phyloP scores from a whole-genome alignment of 2,113 vertebrate genomes.

The Sialia sialis region DNA sequence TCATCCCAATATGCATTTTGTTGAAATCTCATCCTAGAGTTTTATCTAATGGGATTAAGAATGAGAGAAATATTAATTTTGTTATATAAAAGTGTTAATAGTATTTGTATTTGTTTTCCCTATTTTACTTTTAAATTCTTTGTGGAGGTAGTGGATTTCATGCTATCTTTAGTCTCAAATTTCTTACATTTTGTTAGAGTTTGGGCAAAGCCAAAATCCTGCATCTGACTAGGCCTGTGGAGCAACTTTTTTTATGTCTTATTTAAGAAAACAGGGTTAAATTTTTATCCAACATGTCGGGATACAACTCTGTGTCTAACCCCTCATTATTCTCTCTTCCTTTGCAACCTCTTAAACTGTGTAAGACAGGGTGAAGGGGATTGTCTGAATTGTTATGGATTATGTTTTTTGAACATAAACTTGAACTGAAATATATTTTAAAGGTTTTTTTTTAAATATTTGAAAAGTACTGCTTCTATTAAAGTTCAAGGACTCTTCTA shows the following conservation, averaged over 20 bases:
- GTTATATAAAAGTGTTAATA: neutral
- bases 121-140: neutral
- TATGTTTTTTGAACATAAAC: neutral
- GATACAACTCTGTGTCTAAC: neutral
- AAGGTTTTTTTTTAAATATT: neutral
- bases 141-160: neutral
- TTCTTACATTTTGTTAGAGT: neutral
- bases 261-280: neutral
- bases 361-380: neutral
- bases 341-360: neutral
- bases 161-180: neutral
- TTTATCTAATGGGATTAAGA: neutral
- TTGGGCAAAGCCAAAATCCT: neutral
- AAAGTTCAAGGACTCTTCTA: neutral
- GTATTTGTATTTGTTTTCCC: neutral
- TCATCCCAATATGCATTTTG: neutral
- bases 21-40: neutral
- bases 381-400: neutral
- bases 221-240: neutral
- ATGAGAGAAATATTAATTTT: neutral
- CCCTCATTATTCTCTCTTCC: neutral
- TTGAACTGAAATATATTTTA: neutral
- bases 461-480: neutral
- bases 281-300: neutral
- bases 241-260: neutral